phyloP scores from a whole-genome alignment of 2,113 vertebrate species.

The Cercopithecus mona region DNA sequence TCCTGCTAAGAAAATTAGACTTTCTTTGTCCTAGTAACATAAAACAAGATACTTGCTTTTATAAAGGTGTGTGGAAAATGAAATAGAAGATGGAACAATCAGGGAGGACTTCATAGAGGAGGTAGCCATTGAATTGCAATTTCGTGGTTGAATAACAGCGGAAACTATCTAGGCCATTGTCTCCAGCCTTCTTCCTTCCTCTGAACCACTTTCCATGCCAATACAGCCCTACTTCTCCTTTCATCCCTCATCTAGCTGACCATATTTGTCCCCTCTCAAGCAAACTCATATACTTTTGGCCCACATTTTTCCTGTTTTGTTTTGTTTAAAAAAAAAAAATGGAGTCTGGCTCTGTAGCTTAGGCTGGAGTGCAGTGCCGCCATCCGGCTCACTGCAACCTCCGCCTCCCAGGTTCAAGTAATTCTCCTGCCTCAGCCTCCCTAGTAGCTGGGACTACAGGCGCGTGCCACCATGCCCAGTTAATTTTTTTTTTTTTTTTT shows the following conservation, averaged over 20 bases:
- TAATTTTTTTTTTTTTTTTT: no score
- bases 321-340: no score
- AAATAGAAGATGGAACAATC: neutral
- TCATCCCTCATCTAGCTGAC: neutral
- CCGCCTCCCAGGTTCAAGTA: no score
- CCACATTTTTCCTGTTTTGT: neutral
- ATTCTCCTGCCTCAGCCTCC: no score
- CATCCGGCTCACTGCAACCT: no score
- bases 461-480: no score
- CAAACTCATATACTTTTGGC: neutral
- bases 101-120: neutral
- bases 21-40: neutral
- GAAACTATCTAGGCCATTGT: neutral
- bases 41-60: neutral
- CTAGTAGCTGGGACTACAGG: no score
- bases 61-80: neutral
- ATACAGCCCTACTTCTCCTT: neutral
- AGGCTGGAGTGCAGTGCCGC: no score
- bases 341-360: no score
- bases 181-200: neutral
- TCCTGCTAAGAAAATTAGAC: neutral
- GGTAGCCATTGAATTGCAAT: neutral
- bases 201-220: neutral
- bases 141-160: neutral
- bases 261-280: neutral